phyloP scores from a whole-genome alignment of 2,888 invertebrate species.

The Hydropsyche betteni region DNA sequence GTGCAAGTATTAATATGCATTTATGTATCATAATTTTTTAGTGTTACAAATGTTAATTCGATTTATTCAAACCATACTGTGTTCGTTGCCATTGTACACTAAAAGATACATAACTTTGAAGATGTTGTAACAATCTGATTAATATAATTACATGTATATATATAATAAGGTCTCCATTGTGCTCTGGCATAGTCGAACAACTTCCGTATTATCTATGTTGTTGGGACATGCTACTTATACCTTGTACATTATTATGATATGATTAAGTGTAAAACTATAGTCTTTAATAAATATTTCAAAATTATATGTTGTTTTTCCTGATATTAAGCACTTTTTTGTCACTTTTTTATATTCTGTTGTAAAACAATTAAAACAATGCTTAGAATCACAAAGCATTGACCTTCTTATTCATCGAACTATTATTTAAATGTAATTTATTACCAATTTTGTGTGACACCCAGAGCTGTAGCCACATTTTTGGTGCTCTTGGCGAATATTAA shows the following conservation, averaged over 20 bases:
- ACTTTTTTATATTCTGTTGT: too few relatives aligned
- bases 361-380: too few relatives aligned
- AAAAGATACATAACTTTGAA: conserved; percentile 30
- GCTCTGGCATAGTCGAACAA: conserved; percentile 39
- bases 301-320: conserved; percentile 35
- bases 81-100: conserved; percentile 36
- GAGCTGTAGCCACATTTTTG: too few relatives aligned
- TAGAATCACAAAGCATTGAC: too few relatives aligned
- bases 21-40: conserved; percentile 1
- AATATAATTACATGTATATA: conserved; percentile 38
- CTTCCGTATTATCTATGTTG: conserved; percentile 42
- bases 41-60: not conserved
- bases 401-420: too few relatives aligned
- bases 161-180: conserved; percentile 40
- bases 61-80: conserved; percentile 38
- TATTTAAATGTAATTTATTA: too few relatives aligned
- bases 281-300: conserved; percentile 52
- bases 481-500: too few relatives aligned
- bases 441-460: too few relatives aligned
- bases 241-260: conserved; percentile 53
- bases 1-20: conserved; percentile 13
- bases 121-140: conserved; percentile 34
- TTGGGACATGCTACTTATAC: conserved; percentile 51
- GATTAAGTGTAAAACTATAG: conserved; percentile 53
- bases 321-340: too few relatives aligned